A percentile compares a stretch with the other conserved stretches of the same genome.
Conservation (phyloP, 1,140 invertebrate genomes). For the Drosophila nannoptera region DNA sequence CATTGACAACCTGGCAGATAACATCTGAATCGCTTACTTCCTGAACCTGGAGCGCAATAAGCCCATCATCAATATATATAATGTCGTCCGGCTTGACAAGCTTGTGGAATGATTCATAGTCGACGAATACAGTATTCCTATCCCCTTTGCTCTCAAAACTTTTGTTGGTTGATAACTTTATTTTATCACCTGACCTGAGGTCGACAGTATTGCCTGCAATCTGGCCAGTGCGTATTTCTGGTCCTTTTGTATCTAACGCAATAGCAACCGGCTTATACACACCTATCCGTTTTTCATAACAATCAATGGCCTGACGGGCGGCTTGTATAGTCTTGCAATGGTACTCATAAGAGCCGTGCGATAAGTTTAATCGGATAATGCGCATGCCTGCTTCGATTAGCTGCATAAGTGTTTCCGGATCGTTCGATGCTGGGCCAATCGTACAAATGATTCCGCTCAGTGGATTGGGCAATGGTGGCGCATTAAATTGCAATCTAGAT, state of each 20-base stretch:
- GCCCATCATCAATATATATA: conserved; percentile 97
- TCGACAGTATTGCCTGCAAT: conserved; percentile 91
- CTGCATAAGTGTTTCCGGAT: conserved; percentile 88
- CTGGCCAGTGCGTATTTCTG: conserved; percentile 96
- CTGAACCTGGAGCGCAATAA: conserved; percentile 94
- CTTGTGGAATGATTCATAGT: conserved; percentile 95
- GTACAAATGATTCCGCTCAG: conserved; percentile 96
- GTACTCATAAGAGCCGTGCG: conserved; percentile 97
- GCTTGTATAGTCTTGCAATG: conserved; percentile 93
- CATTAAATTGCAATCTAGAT: conserved; percentile 94
- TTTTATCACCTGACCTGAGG: conserved; percentile 85
- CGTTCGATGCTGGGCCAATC: conserved; percentile 90
- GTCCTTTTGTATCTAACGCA: conserved; percentile 97
- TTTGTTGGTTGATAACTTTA: conserved; percentile 93
- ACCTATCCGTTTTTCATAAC: conserved; percentile 83
- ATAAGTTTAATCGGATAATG: conserved; percentile 97
- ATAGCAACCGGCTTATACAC: conserved; percentile 82
- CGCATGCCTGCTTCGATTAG: conserved; percentile 99
- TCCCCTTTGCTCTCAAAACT: conserved; percentile 88
- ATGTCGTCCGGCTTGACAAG: conserved; percentile 90
- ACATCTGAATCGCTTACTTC: conserved; percentile 80
- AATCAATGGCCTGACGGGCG: conserved; percentile 88
- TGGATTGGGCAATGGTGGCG: conserved; percentile 86
- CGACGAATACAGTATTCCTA: conserved; percentile 85
- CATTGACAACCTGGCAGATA: conserved; percentile 94